Base-by-base conservation (phyloP, 2,113 vertebrate genomes). In the Onychostoma macrolepis region DNA sequence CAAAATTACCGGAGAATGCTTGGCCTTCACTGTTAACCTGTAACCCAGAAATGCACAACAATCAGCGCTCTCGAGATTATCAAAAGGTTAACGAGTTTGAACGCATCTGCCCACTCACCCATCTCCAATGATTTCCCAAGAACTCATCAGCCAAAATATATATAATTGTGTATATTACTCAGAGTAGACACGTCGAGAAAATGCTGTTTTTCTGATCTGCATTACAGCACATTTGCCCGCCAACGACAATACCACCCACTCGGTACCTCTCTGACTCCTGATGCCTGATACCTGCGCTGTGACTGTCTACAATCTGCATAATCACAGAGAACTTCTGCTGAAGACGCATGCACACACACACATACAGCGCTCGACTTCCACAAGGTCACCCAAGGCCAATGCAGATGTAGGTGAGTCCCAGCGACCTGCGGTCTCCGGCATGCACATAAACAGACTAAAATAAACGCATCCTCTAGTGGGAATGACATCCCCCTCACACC, bases 311-410 rank as follows among this genome's bases (percentile, higher is more conserved):
- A 87, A 92, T 86, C 87, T 86, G 79, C 90, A 89, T 89, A 76
- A 90, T 88, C 82, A 80, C 71, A 63, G 45, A 69, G 72, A 58
- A 56, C 53, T 83, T 89, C 81, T 84, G 84, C 48, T 26, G 43
- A 82, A 87, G 88, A 72, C 86, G 61, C n/a, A n/a, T n/a, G n/a
- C n/a, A n/a, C n/a, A n/a, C 71, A 9, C 69, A 76, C 89, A 74
- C 65, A 87, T 84, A 89, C 92, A 61, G 8, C 56, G 56, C 56
- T 61, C 56, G 90, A 90, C 90, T 92, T 93, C 87, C 50, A 93
- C 90, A 93, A 94, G 94, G 93, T 94, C 93, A 93, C 38, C 24
- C 80, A 11, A 74, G 88, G 88, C 90, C 89, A 88, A 82, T 15
- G 33, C 78, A 83, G 91, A 58, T 86, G 78, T 36, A 82, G 69